A percentile compares a stretch with the other conserved stretches of the same genome.
Conservation (phyloP, 2,113 vertebrate species). For the Shinisaurus crocodilurus region DNA sequence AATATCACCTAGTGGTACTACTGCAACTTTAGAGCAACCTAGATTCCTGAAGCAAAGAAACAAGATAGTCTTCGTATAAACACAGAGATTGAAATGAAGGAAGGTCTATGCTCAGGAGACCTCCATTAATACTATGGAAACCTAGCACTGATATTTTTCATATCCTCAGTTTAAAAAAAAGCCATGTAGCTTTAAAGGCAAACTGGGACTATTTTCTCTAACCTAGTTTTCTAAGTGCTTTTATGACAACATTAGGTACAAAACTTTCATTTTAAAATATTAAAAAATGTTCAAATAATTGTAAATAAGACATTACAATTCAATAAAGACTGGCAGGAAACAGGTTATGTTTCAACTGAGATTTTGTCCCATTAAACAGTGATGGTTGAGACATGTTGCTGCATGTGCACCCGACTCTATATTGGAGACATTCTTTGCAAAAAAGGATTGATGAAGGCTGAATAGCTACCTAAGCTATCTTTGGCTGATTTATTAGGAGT, state of each 20-base stretch:
- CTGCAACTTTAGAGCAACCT: neutral
- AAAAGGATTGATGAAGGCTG: constrained; percentile 16
- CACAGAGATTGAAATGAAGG: neutral
- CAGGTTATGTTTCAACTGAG: constrained; percentile 43
- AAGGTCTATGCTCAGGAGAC: neutral
- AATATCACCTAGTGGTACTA: neutral
- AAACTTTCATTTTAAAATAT: constrained; percentile 35
- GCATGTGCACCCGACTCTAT: neutral
- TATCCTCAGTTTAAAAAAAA: neutral
- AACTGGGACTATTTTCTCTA: neutral
- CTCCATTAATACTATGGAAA: neutral
- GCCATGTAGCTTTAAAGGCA: constrained; percentile 23
- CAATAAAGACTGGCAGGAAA: constrained; percentile 42
- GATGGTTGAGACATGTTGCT: neutral
- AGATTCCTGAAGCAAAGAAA: constrained; percentile 12
- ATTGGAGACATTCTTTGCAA: constrained; percentile 16
- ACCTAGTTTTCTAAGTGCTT: neutral
- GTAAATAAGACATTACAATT: constrained; percentile 49
- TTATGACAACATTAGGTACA: constrained; percentile 24
- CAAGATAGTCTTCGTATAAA: neutral
- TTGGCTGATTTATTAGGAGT: constrained; percentile 21
- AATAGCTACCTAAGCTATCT: constrained; percentile 26
- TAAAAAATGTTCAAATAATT: constrained; percentile 35
- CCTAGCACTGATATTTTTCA: neutral
- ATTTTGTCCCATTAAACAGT: constrained; percentile 26